Conservation (phyloP, 2,888 invertebrate genomes). For the Orgyia antiqua region DNA sequence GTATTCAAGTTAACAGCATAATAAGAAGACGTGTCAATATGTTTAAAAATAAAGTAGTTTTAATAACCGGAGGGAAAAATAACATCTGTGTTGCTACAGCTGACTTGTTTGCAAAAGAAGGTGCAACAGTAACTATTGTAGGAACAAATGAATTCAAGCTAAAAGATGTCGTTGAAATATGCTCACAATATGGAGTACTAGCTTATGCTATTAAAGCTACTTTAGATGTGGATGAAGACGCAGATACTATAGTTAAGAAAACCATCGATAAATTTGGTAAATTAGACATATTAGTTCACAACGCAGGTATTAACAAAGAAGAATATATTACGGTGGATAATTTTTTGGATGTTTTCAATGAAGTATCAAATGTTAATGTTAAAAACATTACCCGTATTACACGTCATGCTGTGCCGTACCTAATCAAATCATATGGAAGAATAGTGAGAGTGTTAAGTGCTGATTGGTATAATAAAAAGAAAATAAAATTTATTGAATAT, state of each 20-base stretch:
- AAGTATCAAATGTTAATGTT: slow-evolving; percentile 27
- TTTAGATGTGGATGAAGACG: slow-evolving; percentile 27
- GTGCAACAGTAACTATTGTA: slow-evolving; percentile 29
- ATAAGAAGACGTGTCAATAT: slow-evolving; percentile 27
- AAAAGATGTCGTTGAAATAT: slow-evolving; percentile 17
- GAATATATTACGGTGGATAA: slow-evolving; percentile 19
- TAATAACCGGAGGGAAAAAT: slow-evolving; percentile 36
- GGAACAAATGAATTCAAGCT: slow-evolving; percentile 31
- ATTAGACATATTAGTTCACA: slow-evolving; percentile 39
- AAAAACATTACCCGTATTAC: slow-evolving; percentile 26
- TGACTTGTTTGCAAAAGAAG: slow-evolving; percentile 28
- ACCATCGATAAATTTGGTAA: slow-evolving; percentile 29
- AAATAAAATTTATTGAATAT: slow-evolving; percentile 51
- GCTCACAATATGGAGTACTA: slow-evolving; percentile 16
- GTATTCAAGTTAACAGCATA: background rate
- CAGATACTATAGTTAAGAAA: slow-evolving; percentile 19
- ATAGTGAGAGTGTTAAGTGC: slow-evolving; percentile 35
- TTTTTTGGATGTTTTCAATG: slow-evolving; percentile 22
- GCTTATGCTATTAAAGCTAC: slow-evolving; percentile 31
- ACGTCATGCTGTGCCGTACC: slow-evolving; percentile 23
- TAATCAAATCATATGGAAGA: slow-evolving; percentile 32
- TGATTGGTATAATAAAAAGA: background rate
- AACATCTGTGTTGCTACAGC: slow-evolving; percentile 35
- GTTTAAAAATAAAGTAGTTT: slow-evolving; percentile 33
- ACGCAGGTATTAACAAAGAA: slow-evolving; percentile 25